Evolutionary conservation across 2,888 invertebrate species (phyloP), one percentile per base, ranked within the genome.

Genomic region (Drosophila falleni): DNA sequence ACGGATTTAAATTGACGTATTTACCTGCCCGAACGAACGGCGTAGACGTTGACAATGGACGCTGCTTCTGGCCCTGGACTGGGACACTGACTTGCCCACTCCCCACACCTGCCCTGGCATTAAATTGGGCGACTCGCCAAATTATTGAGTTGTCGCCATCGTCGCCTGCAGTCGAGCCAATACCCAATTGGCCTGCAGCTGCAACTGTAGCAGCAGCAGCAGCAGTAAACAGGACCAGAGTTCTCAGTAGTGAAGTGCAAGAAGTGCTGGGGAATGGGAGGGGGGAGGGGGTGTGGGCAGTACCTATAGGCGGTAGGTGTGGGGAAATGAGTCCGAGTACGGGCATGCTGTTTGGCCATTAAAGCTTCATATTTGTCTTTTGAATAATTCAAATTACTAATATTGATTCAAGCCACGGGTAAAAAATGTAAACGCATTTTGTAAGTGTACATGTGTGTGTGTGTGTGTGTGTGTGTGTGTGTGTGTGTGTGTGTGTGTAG

Each of bases 301-400:
- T 59, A 13, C 42, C 44, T 15, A 23, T 63, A 59, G 64, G 73
- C 58, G 44, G 69, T 54, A 56, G 78, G 65, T 54, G 63, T 58
- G 73, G 54, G 54, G 47, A 44, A 11, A 31, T 42, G 60, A 71
- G 66, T 70, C 65, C 67, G 60, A 69, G 62, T 65, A 35, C 59
- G 67, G 79, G 85, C 76, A 84, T 74, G 81, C 87, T 91, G 90
- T 91, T 91, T 91, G 92, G 90, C 92, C 91, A 92, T 91, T 91
- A 91, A 92, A 92, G 92, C 91, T 91, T 90, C 90, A 91, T 92
- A 91, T 92, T 92, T 92, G 91, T 89, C 90, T 91, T 91, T 83
- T 92, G 92, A 92, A 92, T 92, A 91, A 92, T 92, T 92, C 91
- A 92, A 91, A 92, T 91, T 91, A 91, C 92, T 92, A 92, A 92